Evolutionary conservation across 2,113 vertebrate genomes (phyloP).

Genomic region (Tauraco erythrolophus): DNA sequence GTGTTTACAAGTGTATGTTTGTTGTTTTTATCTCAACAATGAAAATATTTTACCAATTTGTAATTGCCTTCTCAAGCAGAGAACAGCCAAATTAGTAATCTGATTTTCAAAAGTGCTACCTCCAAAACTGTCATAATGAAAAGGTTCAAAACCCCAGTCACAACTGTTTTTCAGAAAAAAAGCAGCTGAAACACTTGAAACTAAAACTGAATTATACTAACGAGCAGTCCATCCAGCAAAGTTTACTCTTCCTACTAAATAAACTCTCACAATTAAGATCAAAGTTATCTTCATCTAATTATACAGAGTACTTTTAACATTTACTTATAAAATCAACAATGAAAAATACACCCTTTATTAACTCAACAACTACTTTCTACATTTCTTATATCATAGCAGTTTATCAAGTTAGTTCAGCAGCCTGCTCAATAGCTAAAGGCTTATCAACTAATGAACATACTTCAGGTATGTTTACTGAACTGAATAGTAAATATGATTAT

Average conservation of each 20-base stretch:
- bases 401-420: background rate
- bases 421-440: background rate
- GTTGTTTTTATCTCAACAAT: background rate
- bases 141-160: background rate
- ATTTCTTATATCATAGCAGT: background rate
- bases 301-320: background rate
- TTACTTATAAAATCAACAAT: background rate
- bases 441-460: background rate
- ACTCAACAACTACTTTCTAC: background rate
- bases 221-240: background rate
- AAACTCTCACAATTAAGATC: background rate
- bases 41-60: background rate
- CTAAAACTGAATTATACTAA: background rate
- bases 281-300: background rate
- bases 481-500: background rate
- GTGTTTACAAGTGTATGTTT: background rate
- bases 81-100: background rate
- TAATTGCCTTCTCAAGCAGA: background rate
- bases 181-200: background rate
- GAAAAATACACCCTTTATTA: background rate
- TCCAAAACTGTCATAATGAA: background rate
- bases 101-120: background rate
- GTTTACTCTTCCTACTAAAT: background rate
- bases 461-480: background rate
- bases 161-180: background rate